Percentiles rank a stretch among this genome's conserved stretches.
phyloP scores from a whole-genome alignment of 1,140 invertebrate genomes.

The Dryas iulia region DNA sequence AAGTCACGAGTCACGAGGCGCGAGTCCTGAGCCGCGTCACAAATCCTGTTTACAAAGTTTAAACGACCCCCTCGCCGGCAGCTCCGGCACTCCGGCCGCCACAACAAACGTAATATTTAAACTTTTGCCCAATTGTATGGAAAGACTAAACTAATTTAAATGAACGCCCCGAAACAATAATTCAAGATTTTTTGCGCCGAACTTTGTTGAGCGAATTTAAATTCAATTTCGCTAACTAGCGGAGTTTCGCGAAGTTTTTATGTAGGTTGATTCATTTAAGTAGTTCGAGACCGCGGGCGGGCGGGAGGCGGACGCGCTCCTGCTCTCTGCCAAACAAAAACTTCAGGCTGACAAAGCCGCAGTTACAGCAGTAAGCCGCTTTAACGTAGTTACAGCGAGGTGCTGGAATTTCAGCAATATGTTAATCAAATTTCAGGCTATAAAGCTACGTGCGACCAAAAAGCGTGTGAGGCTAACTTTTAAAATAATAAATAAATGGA shows the following conservation, averaged over 20 bases:
- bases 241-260: conserved; percentile 25
- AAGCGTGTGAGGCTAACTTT: neutral
- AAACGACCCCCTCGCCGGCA: neutral
- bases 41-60: conserved; percentile 23
- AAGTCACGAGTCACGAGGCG: neutral
- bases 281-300: conserved; percentile 8
- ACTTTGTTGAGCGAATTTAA: conserved; percentile 27
- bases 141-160: conserved; percentile 27
- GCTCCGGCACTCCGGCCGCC: neutral
- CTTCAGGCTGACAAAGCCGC: neutral
- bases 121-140: conserved; percentile 2
- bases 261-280: conserved; percentile 20
- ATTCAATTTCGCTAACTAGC: conserved; percentile 34
- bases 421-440: neutral
- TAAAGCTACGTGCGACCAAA: neutral
- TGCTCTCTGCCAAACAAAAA: neutral
- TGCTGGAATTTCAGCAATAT: neutral
- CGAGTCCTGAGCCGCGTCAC: neutral
- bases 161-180: conserved; percentile 29
- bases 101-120: conserved; percentile 23
- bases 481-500: neutral
- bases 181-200: conserved; percentile 25
- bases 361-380: neutral
- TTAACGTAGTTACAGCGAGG: neutral
- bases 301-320: neutral